Evolutionary conservation across 2,797 vertebrate genomes (phyloP), one percentile per base, ranked within the genome.

Genomic region (Columba guinea): DNA sequence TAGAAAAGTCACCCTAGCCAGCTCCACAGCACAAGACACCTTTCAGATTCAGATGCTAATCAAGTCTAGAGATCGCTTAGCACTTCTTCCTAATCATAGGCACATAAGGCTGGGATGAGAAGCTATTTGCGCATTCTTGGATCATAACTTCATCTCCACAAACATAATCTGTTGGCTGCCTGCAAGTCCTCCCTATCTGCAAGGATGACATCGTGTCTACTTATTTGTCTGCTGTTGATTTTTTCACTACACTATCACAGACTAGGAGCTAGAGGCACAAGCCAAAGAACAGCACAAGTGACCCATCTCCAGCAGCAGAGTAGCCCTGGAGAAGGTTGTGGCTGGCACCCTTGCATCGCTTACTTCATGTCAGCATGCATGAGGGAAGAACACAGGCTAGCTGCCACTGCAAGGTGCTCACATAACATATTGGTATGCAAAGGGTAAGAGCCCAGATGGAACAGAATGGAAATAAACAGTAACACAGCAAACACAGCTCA

Each of bases 181-280:
- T 75, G 41, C 48, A 78, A 78, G 64, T 48, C 60, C 80, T 89
- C 78, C 34, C 52, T 94, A 91, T 94, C 91, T 93, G 52, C 62
- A 82, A 88, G 87, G 79, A 94, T 93, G 90, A 95, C 87, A 96
- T 96, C 11, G 52, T 85, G 91, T 95, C 97, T 96, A 78, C 93
- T 95, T 88, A 86, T 27, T 83, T 32, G 74, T 90, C 87, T 87
- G 62, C 76, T 93, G 46, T 63, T 65, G 92, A 81, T 78, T 83
- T 69, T 94, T 92, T 58, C 69, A 56, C 62, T 35, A 16, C 12
- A 2, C 62, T 84, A 85, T 83, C 92, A 32, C 6, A 1, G 59
- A 62, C 37, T 46, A 56, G 52, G 88, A 85, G 44, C 1, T 12
- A 84, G 68, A 76, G 62, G 39, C 65, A 64, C 28, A 44, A 70